Evolutionary conservation across 2,888 invertebrate species (phyloP), one percentile per base, ranked within the genome.

Genomic region (Therioaphis trifolii): DNA sequence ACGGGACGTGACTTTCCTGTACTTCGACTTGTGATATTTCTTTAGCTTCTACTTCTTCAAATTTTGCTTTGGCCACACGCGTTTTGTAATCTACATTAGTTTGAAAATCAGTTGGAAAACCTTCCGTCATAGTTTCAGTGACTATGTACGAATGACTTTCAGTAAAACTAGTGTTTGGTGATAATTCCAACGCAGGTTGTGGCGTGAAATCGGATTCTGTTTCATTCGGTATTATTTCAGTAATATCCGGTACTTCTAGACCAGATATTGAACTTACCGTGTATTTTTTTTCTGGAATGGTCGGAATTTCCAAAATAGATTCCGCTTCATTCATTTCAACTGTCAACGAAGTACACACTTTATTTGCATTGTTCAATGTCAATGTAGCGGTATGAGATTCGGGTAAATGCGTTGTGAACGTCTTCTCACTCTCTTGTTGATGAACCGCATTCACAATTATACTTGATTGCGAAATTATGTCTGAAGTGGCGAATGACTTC

Each of bases 31-130:
- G 90, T 14, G 91, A 90, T 49, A 94, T 88, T 87, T 92, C 90
- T 87, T 92, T 93, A 1, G 93, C 93, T 88, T 91, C 92, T 29
- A 91, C 89, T 9, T 93, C 91, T 87, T 92, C 90, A 29, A 93
- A 87, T 43, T 89, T 89, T 84, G 91, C 87, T 11, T 87, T 88
- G 63, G 91, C 90, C 84, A 90, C 90, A 87, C 92, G 91, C 4
- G 90, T 89, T 84, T 89, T 87, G 85, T 91, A 91, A 77, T 92
- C 91, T 0, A 92, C 88, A 86, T 90, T 88, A 85, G 91, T 91
- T 49, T 89, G 88, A 84, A 91, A 91, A 82, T 91, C 90, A 1
- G 88, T 87, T 0, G 91, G 89, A 29, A 89, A 88, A 87, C 93
- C 92, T n/a, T 90, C 91, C 4, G 91, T 89, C 85, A 90, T 88